Base-by-base conservation (phyloP, 2,113 vertebrate genomes). In the Phyllostomus discolor region DNA sequence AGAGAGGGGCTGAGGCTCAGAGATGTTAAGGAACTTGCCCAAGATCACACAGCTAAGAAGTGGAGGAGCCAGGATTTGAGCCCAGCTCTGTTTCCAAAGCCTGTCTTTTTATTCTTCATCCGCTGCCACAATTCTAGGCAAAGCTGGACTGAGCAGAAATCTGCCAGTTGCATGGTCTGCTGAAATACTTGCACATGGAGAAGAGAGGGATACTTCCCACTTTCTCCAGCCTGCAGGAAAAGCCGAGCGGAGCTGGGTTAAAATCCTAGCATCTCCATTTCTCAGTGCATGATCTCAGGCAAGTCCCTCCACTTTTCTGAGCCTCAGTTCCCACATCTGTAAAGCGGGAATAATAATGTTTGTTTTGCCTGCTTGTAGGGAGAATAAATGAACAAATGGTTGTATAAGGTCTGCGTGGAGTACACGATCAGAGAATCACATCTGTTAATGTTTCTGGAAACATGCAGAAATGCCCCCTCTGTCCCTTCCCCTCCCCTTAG, bases 121-220 rank as follows among this genome's bases (percentile, higher is more conserved):
- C 41, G 48, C 17, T 64, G 67, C 43, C 28, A 19, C 31, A 79
- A 19, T 86, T 82, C 33, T 17, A 38, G 59, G 38, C 54, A 88
- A 90, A 54, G n/a, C 10, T 35, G 35, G 62, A 6, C 75, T 52
- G 20, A 75, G 33, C 59, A 82, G 12, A 76, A 85, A 76, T 33
- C 31, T 54, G 3, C 28, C 73, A 26, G 19, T 48, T 41, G 7
- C n/a, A 5, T n/a, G 31, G 57, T 33, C 54, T 33, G 17, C 70
- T 62, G 46, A 79, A 72, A 48, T 38, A 54, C 11, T 5, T 0
- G 1, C 33, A 54, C 8, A 5, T 0, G 0, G 33, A 33, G 26
- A 64, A 82, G 62, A 50, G 33, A 43, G 22, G 41, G 90, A n/a
- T 16, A 62, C 19, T 2, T 38, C 15, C 11, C 31, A 38, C 35